Percentiles rank a stretch among this genome's conserved stretches.
Evolutionary conservation across 30 jellyfish, hydroid and myxozoan species (phyloP).

Genomic region (Hydra vulgaris): DNA sequence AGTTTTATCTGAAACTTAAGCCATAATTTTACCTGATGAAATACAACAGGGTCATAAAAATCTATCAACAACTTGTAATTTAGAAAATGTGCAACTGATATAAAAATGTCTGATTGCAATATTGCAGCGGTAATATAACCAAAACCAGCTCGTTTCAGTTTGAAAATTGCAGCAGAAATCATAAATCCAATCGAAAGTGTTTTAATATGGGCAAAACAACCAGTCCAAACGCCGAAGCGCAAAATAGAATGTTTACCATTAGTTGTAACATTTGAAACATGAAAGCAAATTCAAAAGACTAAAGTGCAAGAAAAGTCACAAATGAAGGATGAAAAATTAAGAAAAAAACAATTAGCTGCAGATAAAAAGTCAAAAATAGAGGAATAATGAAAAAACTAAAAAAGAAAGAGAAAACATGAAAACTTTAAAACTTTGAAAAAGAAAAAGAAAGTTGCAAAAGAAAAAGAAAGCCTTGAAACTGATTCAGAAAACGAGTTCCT

Average conservation of each 20-base stretch:
- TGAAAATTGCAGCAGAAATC: neutral
- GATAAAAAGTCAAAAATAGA: neutral
- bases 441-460: too few relatives aligned
- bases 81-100: neutral
- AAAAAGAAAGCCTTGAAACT: too few relatives aligned
- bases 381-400: neutral
- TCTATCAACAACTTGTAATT: neutral
- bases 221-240: neutral
- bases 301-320: neutral
- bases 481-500: too few relatives aligned
- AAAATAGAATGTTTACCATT: neutral
- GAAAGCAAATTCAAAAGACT: neutral
- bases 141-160: neutral
- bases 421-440: neutral
- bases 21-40: neutral
- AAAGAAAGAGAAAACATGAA: neutral
- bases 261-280: neutral
- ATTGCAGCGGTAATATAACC: neutral
- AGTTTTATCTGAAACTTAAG: neutral
- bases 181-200: neutral
- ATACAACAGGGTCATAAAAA: neutral
- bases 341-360: neutral
- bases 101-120: neutral
- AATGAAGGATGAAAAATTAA: neutral
- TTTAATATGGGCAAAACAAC: neutral